Evolutionary conservation across 2,797 vertebrate species (phyloP).

Genomic region (Erpetoichthys calabaricus): DNA sequence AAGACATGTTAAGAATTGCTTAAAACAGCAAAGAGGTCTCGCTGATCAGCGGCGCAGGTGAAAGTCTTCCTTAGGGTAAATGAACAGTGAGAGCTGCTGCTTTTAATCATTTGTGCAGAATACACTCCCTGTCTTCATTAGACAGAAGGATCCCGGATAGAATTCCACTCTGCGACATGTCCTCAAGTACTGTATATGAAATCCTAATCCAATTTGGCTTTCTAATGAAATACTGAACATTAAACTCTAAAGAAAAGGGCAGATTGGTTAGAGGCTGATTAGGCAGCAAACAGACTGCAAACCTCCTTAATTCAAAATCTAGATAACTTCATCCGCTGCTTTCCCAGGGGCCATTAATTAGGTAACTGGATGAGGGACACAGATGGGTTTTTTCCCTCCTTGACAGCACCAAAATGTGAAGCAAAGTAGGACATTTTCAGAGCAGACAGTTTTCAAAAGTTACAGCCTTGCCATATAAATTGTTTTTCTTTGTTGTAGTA

Average conservation of each 20-base stretch:
- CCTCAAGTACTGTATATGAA: neutral
- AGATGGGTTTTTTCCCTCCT: no score
- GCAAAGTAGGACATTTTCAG: no score
- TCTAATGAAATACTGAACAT: neutral
- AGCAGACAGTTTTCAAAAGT: no score
- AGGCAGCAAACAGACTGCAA: neutral
- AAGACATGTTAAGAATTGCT: slow-evolving; percentile 1
- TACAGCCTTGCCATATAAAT: no score
- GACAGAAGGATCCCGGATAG: neutral
- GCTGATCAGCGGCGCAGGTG: slow-evolving; percentile 2
- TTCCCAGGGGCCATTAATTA: no score
- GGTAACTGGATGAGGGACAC: no score
- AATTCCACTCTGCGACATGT: neutral
- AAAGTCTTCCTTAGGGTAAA: neutral
- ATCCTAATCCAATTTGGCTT: slow-evolving; percentile 10
- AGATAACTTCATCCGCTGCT: no score
- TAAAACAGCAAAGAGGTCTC: slow-evolving; percentile 1
- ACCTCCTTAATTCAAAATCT: neutral
- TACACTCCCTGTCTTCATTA: neutral
- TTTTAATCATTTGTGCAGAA: slow-evolving; percentile 2
- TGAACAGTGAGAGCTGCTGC: neutral
- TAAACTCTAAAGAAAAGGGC: neutral
- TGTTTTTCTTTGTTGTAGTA: no score
- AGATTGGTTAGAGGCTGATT: slow-evolving; percentile 3
- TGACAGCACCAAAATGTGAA: no score